phyloP scores from a whole-genome alignment of 2,888 invertebrate species.

The Entomobrya proxima region DNA sequence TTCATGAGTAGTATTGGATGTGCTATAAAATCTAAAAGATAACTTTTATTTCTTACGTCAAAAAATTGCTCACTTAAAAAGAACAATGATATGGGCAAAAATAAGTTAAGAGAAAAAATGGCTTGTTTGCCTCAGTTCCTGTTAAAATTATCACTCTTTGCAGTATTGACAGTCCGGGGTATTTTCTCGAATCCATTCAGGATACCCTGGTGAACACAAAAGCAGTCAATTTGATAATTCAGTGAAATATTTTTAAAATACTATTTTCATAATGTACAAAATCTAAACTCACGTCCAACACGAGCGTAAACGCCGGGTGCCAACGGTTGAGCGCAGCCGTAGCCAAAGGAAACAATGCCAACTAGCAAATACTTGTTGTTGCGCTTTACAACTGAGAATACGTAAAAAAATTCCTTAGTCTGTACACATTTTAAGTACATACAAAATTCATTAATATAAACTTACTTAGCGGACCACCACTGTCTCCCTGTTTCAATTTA shows the following conservation, averaged over 20 bases:
- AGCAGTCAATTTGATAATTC: not conserved
- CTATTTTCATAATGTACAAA: too few species aligned
- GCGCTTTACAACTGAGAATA: not conserved
- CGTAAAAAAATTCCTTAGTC: not conserved
- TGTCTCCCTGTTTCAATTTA: slow-evolving; percentile 14
- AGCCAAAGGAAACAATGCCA: slow-evolving; percentile 67
- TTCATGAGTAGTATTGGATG: too few species aligned
- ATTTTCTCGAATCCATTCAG: slow-evolving; percentile 34
- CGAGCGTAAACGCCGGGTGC: slow-evolving; percentile 66
- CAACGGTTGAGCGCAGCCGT: slow-evolving; percentile 64
- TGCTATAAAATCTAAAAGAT: too few species aligned
- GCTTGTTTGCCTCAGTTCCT: not conserved
- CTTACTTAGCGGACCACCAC: slow-evolving; percentile 32
- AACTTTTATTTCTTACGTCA: too few species aligned
- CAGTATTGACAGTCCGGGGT: slow-evolving; percentile 38
- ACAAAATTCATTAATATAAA: not conserved
- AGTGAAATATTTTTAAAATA: not conserved
- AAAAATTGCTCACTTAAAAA: too few species aligned
- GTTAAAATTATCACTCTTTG: not conserved
- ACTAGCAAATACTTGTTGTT: slow-evolving; percentile 30
- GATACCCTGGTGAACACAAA: not conserved
- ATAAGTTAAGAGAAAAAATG: too few species aligned
- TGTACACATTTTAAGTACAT: not conserved
- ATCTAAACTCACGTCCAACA: slow-evolving; percentile 61
- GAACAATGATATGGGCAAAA: too few species aligned